Percentiles rank a stretch among this genome's conserved stretches.
Evolutionary conservation across 2,888 invertebrate species (phyloP).

Genomic region (Dynastes tityus): DNA sequence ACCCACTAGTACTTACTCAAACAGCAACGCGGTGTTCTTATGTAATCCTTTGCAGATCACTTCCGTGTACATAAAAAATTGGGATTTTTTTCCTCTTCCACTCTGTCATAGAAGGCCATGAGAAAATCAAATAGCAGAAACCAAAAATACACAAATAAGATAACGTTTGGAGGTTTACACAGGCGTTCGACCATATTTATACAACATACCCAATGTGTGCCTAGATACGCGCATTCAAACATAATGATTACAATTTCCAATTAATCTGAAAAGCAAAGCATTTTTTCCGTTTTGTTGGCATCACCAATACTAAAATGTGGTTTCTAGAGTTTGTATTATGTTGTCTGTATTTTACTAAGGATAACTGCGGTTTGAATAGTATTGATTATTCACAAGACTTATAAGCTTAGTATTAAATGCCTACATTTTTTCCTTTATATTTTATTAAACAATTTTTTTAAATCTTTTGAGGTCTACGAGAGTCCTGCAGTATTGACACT

Average conservation of each 20-base stretch:
- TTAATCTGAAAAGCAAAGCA: neutral
- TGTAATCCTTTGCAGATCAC: conserved; percentile 4
- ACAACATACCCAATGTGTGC: conserved; percentile 10
- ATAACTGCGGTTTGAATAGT: no score
- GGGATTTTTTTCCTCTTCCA: neutral
- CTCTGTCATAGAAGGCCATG: conserved; percentile 34
- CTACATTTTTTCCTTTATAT: no score
- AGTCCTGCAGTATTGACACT: no score
- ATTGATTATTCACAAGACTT: no score
- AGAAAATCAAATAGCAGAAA: conserved; percentile 33
- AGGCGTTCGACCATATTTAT: conserved; percentile 3
- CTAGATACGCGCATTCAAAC: neutral
- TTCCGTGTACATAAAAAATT: neutral
- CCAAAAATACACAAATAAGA: conserved; percentile 26
- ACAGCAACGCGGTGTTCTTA: neutral
- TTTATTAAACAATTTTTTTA: no score
- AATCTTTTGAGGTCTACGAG: no score
- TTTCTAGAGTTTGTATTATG: no score
- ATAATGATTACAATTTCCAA: conserved; percentile 5
- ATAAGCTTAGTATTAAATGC: no score
- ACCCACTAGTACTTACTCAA: no score
- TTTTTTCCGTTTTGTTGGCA: no score
- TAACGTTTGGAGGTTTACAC: conserved; percentile 11
- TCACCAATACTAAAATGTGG: no score
- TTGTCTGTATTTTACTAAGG: no score